phyloP scores from a whole-genome alignment of 1,140 invertebrate species.

The Ectropis grisescens region DNA sequence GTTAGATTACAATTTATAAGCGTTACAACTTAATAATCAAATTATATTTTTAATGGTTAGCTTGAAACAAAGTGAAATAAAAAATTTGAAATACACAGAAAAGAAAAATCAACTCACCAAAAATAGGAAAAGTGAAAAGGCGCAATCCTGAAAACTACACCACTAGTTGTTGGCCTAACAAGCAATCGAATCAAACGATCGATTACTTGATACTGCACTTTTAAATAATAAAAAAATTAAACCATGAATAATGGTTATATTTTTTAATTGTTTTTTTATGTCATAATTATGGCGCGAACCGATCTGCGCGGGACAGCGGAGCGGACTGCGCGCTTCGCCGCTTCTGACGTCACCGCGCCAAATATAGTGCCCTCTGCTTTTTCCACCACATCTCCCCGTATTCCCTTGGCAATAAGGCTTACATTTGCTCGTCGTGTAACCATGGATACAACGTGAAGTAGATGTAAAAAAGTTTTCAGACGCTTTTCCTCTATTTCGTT shows the following conservation, averaged over 20 bases:
- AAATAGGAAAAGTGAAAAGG: not conserved
- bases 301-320: conserved; percentile 28
- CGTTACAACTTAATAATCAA: no score
- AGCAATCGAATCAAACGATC: no score
- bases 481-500: no score
- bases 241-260: conserved; percentile 15
- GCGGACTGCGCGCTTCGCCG: conserved; percentile 40
- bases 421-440: no score
- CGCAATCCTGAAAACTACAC: conserved; percentile 1
- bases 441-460: not conserved
- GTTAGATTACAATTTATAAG: no score
- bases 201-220: conserved; percentile 6
- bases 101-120: no score
- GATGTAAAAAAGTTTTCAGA: not conserved
- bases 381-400: conserved; percentile 19
- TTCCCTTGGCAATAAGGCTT: conserved; percentile 11
- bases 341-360: conserved; percentile 42
- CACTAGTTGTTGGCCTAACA: no score
- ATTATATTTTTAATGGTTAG: no score
- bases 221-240: conserved; percentile 1
- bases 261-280: conserved; percentile 13
- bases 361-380: conserved; percentile 38
- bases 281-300: conserved; percentile 26
- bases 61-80: no score
- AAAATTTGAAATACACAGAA: no score